These are phyloP conservation scores for Caenorhabditis sulstoni DNA, from an alignment of 2,888 invertebrate species.

Conservation along the genomic window DNA sequence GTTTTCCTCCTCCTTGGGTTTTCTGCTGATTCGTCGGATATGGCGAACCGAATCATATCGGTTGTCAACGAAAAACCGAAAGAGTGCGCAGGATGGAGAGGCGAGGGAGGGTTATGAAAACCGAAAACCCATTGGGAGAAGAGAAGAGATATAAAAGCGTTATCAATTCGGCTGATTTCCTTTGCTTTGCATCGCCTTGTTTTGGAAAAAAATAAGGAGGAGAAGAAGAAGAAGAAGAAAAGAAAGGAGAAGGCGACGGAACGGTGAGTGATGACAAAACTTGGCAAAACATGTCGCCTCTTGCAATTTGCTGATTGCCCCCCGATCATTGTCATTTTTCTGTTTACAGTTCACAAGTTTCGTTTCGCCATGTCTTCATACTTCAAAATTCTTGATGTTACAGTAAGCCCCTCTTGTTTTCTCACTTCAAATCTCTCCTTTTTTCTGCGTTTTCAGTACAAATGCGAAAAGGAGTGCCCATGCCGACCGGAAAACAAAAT, in stretches of 20 bases:
- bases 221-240: background rate
- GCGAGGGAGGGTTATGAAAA: slow-evolving; percentile 38
- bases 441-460: slow-evolving; percentile 32
- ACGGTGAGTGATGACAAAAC: slow-evolving; percentile 52
- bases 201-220: slow-evolving; percentile 34
- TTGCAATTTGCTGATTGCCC: slow-evolving; percentile 19
- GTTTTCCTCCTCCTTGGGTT: slow-evolving; percentile 22
- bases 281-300: slow-evolving; percentile 50
- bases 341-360: slow-evolving; percentile 37
- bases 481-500: slow-evolving; percentile 49
- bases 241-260: slow-evolving; percentile 54
- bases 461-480: slow-evolving; percentile 52
- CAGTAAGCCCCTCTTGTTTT: slow-evolving; percentile 11
- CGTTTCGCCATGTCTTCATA: slow-evolving; percentile 37
- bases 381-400: slow-evolving; percentile 51
- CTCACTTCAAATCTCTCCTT: background rate
- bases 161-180: slow-evolving; percentile 46
- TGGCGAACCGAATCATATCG: slow-evolving; percentile 21
- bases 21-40: slow-evolving; percentile 52
- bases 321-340: slow-evolving; percentile 3
- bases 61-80: slow-evolving; percentile 41
- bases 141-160: slow-evolving; percentile 23
- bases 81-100: slow-evolving; percentile 1
- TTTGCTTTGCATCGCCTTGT: slow-evolving; percentile 30
- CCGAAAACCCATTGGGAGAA: slow-evolving; percentile 27